phyloP scores from a whole-genome alignment of 2,113 vertebrate species.

The Empidonax traillii region DNA sequence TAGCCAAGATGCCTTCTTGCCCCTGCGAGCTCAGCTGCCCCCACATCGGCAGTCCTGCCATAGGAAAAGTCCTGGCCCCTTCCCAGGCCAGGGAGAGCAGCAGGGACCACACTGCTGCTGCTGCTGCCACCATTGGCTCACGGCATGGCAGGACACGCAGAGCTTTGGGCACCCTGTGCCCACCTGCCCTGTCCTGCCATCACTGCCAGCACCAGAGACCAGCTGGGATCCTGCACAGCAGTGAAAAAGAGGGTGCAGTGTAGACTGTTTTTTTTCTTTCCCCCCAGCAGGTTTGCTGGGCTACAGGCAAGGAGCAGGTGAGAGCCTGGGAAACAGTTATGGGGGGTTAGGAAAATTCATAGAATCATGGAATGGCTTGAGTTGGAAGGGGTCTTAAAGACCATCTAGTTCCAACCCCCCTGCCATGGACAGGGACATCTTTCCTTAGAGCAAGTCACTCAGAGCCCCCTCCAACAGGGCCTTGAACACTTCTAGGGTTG shows the following conservation, averaged over 20 bases:
- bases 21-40: not conserved
- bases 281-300: fast-evolving
- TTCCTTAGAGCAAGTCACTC: too few species aligned
- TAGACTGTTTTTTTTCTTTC: not conserved
- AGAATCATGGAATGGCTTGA: not conserved
- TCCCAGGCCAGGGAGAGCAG: too few species aligned
- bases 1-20: too few species aligned
- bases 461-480: not conserved
- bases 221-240: not conserved
- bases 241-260: not conserved
- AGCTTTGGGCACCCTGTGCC: fast-evolving
- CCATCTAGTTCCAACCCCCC: not conserved
- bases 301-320: fast-evolving
- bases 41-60: fast-evolving
- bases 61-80: not conserved
- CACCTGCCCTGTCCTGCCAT: fast-evolving
- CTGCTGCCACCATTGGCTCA: fast-evolving
- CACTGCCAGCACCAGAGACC: not conserved
- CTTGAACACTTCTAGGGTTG: not conserved
- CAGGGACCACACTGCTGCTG: fast-evolving
- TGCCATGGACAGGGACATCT: not conserved
- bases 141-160: fast-evolving
- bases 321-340: fast-evolving
- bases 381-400: not conserved
- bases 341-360: fast-evolving